Percentiles rank a stretch among this genome's conserved stretches.
phyloP scores from a whole-genome alignment of 2,113 vertebrate species.

The Hepsetus odoe region DNA sequence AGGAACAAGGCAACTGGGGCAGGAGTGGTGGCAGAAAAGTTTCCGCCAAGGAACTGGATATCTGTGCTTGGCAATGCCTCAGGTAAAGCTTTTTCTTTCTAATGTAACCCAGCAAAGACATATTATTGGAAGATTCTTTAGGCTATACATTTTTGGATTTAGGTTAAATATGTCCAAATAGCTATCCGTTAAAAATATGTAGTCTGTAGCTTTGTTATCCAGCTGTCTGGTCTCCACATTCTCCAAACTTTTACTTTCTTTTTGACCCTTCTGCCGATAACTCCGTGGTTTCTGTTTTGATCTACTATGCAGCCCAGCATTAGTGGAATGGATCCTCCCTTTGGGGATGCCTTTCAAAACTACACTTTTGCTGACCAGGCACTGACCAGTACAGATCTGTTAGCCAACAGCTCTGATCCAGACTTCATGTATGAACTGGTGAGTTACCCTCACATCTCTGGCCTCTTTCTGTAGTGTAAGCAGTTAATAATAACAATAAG shows the following conservation, averaged over 20 bases:
- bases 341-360: constrained; percentile 97
- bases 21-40: constrained; percentile 81
- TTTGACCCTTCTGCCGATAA: not conserved
- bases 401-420: constrained; percentile 94
- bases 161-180: not conserved
- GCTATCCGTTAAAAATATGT: too few species aligned
- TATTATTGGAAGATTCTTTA: not conserved
- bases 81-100: constrained; percentile 75
- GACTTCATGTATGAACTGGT: constrained; percentile 99
- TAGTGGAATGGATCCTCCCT: constrained; percentile 98
- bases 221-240: too few species aligned
- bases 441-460: constrained; percentile 62
- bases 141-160: not conserved
- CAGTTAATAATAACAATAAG: too few species aligned
- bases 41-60: constrained; percentile 82
- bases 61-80: constrained; percentile 97
- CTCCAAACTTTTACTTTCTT: not conserved
- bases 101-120: not conserved
- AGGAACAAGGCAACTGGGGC: constrained; percentile 83
- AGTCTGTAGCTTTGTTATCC: too few species aligned
- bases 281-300: constrained; percentile 12
- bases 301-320: constrained; percentile 85
- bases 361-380: constrained; percentile 96
- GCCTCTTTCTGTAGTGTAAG: too few species aligned
- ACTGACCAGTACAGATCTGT: constrained; percentile 96